phyloP scores from a whole-genome alignment of 2,113 vertebrate species.

The Progne subis region DNA sequence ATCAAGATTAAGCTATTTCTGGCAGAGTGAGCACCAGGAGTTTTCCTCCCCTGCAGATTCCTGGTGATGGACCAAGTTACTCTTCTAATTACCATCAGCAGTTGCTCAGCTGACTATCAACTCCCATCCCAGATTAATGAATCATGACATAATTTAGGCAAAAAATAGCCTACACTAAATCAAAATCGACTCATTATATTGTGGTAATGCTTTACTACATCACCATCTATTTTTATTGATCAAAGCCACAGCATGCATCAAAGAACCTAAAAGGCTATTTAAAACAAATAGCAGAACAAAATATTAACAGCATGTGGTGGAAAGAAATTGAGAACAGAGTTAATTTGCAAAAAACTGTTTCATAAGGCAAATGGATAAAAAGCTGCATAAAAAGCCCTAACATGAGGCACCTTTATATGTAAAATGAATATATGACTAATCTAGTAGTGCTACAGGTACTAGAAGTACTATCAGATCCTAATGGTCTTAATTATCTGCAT shows the following conservation, averaged over 20 bases:
- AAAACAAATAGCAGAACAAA: background rate
- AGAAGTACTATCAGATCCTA: background rate
- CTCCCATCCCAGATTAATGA: background rate
- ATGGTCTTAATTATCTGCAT: background rate
- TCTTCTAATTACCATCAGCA: background rate
- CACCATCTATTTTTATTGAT: background rate
- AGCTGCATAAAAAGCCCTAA: background rate
- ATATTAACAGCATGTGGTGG: background rate
- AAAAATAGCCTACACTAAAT: background rate
- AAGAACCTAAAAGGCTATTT: background rate
- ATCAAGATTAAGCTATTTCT: background rate
- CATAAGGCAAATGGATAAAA: background rate
- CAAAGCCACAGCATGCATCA: background rate
- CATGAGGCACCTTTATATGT: background rate
- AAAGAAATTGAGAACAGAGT: background rate
- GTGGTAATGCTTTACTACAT: background rate
- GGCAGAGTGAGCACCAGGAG: background rate
- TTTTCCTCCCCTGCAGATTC: background rate
- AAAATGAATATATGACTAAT: background rate
- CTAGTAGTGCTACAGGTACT: background rate
- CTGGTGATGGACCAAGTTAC: background rate
- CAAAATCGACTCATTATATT: background rate
- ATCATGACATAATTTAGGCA: background rate
- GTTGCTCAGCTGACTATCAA: background rate
- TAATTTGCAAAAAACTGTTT: background rate